A percentile compares a stretch with the other conserved stretches of the same genome.
These are phyloP conservation scores for Plecturocebus donacophilus DNA, from an alignment of 2,113 vertebrate species.

Conservation along the genomic window DNA sequence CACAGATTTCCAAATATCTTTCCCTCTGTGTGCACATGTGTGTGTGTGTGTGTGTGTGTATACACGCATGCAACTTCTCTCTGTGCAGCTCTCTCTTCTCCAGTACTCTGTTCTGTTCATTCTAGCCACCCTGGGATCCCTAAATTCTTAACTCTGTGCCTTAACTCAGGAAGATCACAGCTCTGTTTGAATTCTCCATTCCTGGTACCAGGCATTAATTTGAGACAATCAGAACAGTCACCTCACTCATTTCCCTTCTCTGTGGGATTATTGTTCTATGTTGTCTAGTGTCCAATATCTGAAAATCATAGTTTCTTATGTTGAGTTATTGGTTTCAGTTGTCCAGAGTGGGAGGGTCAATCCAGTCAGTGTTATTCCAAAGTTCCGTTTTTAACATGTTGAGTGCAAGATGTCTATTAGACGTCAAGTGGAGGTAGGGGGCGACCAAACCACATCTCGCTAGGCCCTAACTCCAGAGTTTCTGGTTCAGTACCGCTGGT, in stretches of 20 bases:
- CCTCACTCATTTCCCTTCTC: neutral
- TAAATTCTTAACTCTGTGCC: neutral
- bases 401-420: too few species aligned
- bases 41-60: accelerated
- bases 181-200: neutral
- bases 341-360: neutral
- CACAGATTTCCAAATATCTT: neutral
- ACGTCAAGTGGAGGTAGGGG: neutral
- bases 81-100: neutral
- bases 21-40: too few species aligned
- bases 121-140: neutral
- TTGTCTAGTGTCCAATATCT: neutral
- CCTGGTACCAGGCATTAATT: neutral
- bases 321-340: neutral
- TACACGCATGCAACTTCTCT: neutral
- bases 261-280: neutral
- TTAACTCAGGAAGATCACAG: neutral
- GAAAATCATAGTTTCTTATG: neutral
- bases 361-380: neutral
- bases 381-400: neutral
- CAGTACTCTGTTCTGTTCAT: neutral
- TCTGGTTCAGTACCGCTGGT: neutral
- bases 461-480: neutral
- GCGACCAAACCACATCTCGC: neutral
- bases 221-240: neutral